Conservation (phyloP, 2,113 vertebrate genomes). For the Alosa alosa region DNA sequence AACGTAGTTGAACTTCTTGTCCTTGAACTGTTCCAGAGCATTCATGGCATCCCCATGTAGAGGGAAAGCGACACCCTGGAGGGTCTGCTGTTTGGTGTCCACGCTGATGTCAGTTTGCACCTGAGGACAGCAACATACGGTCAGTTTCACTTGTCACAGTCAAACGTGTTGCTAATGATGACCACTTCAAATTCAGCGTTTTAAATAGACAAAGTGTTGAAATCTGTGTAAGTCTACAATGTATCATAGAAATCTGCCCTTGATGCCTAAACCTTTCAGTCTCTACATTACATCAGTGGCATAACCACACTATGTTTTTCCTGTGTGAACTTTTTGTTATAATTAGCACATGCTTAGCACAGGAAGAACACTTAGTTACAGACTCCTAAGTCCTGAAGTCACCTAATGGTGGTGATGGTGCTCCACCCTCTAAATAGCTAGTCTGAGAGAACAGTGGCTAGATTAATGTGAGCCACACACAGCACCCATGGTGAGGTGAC, state of each 20-base stretch:
- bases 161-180: background rate
- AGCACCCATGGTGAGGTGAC: background rate
- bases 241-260: background rate
- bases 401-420: background rate
- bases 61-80: conserved; percentile 86
- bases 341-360: background rate
- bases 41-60: conserved; percentile 77
- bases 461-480: background rate
- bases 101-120: conserved; percentile 78
- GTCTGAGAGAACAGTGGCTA: background rate
- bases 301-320: background rate
- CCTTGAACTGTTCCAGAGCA: conserved; percentile 80
- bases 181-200: background rate
- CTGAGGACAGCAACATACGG: conserved; percentile 56
- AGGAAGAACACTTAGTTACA: background rate
- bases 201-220: background rate
- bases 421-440: background rate
- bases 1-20: conserved; percentile 80
- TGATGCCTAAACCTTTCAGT: no score
- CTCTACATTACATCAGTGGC: background rate
- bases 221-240: background rate
- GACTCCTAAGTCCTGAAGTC: background rate
- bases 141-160: background rate
- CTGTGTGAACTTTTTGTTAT: background rate
- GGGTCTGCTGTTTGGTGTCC: conserved; percentile 82